These are phyloP conservation scores for Trachythela sp. DNA, from an alignment of 64 coral and sea anemone genomes.

Conservation along the genomic window DNA sequence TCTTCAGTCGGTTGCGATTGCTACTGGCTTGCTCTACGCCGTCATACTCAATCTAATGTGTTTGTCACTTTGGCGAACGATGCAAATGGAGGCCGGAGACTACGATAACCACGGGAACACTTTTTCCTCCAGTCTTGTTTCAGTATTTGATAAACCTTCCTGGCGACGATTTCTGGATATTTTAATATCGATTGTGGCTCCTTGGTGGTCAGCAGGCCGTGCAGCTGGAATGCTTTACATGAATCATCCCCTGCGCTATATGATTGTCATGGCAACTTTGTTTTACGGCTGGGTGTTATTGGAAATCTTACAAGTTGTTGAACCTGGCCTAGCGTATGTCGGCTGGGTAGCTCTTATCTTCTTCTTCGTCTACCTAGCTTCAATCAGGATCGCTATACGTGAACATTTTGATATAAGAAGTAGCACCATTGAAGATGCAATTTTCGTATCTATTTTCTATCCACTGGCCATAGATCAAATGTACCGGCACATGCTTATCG, in stretches of 20 bases:
- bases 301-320: not conserved
- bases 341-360: constrained; percentile 31
- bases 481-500: not conserved
- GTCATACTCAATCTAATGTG: constrained; percentile 56
- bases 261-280: constrained; percentile 44
- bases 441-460: not conserved
- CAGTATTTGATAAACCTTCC: not conserved
- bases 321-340: not conserved
- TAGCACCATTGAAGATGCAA: not conserved
- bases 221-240: constrained; percentile 27
- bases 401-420: not conserved
- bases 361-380: constrained; percentile 46
- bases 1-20: constrained; percentile 49
- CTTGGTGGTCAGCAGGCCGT: constrained; percentile 42
- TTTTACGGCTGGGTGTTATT: constrained; percentile 45
- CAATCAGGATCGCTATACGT: not conserved
- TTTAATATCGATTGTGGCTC: constrained; percentile 23
- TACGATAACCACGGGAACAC: constrained; percentile 42
- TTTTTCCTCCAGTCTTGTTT: constrained; percentile 33
- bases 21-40: constrained; percentile 53
- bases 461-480: not conserved
- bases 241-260: not conserved
- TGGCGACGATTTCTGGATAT: not conserved
- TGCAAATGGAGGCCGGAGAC: constrained; percentile 60
- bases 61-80: constrained; percentile 44